A percentile compares a stretch with the other conserved stretches of the same genome.
Evolutionary conservation across 2,888 invertebrate species (phyloP).

Genomic region (Drosophila atripex): DNA sequence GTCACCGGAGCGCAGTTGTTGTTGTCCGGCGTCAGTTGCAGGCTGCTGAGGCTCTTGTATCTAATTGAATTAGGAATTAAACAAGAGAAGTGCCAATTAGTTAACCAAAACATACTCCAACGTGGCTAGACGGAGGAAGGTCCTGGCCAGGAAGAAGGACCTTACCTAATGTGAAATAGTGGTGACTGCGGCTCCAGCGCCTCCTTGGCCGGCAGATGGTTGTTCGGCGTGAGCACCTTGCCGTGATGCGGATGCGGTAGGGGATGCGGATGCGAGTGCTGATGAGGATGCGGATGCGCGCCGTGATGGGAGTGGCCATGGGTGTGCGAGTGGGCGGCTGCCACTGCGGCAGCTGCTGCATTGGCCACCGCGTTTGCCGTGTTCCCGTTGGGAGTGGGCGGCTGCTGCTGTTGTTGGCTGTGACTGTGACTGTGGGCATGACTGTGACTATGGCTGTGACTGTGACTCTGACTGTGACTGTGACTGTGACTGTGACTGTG

Average conservation of each 20-base stretch:
- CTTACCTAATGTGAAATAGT: slow-evolving; percentile 84
- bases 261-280: slow-evolving; percentile 42
- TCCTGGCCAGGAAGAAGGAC: not conserved
- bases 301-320: slow-evolving; percentile 39
- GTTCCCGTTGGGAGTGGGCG: slow-evolving; percentile 45
- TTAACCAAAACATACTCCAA: too few species aligned
- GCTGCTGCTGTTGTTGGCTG: slow-evolving; percentile 40
- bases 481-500: slow-evolving; percentile 49
- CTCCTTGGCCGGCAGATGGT: slow-evolving; percentile 79
- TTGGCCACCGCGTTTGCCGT: slow-evolving; percentile 63
- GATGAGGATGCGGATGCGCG: slow-evolving; percentile 36
- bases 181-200: slow-evolving; percentile 84
- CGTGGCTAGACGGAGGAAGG: too few species aligned
- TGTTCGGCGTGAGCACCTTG: slow-evolving; percentile 81
- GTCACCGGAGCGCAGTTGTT: slow-evolving; percentile 71
- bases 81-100: not conserved
- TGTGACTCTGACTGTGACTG: slow-evolving; percentile 40
- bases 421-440: slow-evolving; percentile 12
- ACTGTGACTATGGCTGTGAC: slow-evolving; percentile 37
- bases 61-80: slow-evolving; percentile 50
- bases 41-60: slow-evolving; percentile 84
- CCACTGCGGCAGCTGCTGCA: slow-evolving; percentile 63
- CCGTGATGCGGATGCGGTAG: slow-evolving; percentile 62
- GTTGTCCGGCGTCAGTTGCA: slow-evolving; percentile 84
- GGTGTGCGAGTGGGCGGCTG: slow-evolving; percentile 44